Evolutionary conservation across 1,140 invertebrate species (phyloP).

Genomic region (Chlorops oryzae): DNA sequence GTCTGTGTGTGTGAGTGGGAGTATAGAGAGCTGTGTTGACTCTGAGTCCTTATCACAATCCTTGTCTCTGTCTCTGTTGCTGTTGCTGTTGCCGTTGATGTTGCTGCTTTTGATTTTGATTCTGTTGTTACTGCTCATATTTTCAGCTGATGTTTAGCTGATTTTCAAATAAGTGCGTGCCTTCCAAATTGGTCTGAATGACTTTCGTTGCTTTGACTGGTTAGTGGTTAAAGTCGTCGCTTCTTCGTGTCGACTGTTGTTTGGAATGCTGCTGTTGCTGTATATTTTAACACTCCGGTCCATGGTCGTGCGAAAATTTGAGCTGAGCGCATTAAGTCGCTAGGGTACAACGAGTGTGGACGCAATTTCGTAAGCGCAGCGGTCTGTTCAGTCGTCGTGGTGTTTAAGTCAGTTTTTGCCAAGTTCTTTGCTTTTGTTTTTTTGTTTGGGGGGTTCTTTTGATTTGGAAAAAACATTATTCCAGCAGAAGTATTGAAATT

Average conservation of each 20-base stretch:
- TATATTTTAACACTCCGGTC: slow-evolving; percentile 22
- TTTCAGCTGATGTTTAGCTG: too few relatives aligned
- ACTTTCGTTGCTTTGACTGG: too few relatives aligned
- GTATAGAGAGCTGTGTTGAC: too few relatives aligned
- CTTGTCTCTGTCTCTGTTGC: too few relatives aligned
- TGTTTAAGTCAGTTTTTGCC: slow-evolving; percentile 25
- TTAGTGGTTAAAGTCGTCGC: background rate
- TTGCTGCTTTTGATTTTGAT: too few relatives aligned
- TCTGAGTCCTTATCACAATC: too few relatives aligned
- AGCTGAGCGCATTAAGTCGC: slow-evolving; percentile 46
- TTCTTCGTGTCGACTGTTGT: background rate
- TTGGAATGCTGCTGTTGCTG: background rate
- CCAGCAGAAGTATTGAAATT: background rate
- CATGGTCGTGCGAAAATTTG: slow-evolving; percentile 45
- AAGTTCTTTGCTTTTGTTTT: slow-evolving; percentile 31
- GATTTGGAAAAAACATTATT: background rate
- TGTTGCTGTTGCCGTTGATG: too few relatives aligned
- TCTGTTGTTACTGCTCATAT: too few relatives aligned
- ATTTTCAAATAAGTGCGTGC: too few relatives aligned
- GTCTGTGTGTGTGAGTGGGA: too few relatives aligned
- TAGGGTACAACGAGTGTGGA: slow-evolving; percentile 45
- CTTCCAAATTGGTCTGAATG: too few relatives aligned
- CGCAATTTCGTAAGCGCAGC: slow-evolving; percentile 22
- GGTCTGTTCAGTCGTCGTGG: slow-evolving; percentile 18
- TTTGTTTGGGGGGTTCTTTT: slow-evolving; percentile 20